Base-by-base conservation (phyloP, 37 sponge, comb jelly and placozoan genomes). In the Spongilla lacustris region DNA sequence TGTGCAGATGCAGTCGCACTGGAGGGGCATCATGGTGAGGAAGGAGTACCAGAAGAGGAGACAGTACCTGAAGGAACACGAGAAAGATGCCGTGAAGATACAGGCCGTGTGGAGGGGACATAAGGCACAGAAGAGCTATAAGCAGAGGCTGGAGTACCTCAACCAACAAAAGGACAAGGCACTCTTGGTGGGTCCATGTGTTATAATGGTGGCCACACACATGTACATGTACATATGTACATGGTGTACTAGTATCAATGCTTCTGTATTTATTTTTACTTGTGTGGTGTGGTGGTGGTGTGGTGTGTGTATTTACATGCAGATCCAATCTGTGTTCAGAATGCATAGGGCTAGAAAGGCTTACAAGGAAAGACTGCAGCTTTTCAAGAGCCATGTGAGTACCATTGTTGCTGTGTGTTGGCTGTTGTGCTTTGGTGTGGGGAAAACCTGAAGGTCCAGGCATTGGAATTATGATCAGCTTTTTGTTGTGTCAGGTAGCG, bases 21-120 rank as follows among this genome's bases (percentile, higher is more conserved):
- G 89, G 89, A 83, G 95, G 41, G 98, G 98, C 4, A 71, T 70
- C 23, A 74, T 93, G 32, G 87, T 94, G 21, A 79, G 99, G 17
- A 85, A 84, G 73, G 83, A 83, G 0, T 87, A 84, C 82, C 72
- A 81, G 21, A 87, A 86, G 2, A 81, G 94, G n/a, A 36, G 91
- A 69, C 67, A 91, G 13, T 95, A 90, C 87, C 77, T 96, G 73
- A 82, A 70, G 34, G 88, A 83, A 19, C 89, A 95, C 24, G 90
- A 91, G 50, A 28, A 75, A 4, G 28, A 86, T 0, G 86, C 81
- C 30, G 86, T 91, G 22, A 41, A 23, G 41, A 67, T 94, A 1
- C 95, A 94, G 79, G 90, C 96, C 19, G 66, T 86, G 77, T 91
- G 86, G 94, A 91, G 83, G 71, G 96, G 96, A 3, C 70, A 71